Evolutionary conservation across 1,140 invertebrate species (phyloP), one percentile per base, ranked within the genome.

Genomic region (Eumaeus atala): DNA sequence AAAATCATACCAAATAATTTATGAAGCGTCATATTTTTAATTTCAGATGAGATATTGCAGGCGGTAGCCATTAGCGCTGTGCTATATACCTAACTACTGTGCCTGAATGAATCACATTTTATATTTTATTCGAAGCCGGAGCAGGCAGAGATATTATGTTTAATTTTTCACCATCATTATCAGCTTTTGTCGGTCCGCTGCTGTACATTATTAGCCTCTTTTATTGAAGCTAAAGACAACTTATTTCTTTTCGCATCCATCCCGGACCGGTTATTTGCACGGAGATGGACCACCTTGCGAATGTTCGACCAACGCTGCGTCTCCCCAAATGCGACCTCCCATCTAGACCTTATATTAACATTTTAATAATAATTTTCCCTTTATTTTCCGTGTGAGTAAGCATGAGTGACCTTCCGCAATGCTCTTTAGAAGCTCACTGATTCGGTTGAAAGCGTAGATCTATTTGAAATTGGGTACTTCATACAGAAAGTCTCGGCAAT

Each of bases 31-130:
- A 44, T 44, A 44, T 44, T 44, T 44, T 44, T 44, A 44, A 44
- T 44, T 44, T 44, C 14, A 9, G 16, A 44, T 44, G 40, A 44
- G 40, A 44, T 44, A 44, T 44, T 44, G 40, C 40, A 44, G 14
- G 8, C 40, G 12, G n/a, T 7, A 44, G 40, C 40, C 35, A 37
- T 37, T 37, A 37, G 35, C 8, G 35, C 35, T 4, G 11, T n/a
- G 35, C 9, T 37, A 14, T 28, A 28, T 28, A 28, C 21, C 21
- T 28, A 28, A 6, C 6, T 28, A 28, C 21, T 28, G 2, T 28
- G 12, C 14, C 40, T 44, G 16, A 44, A 44, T 9, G 40, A 44
- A 14, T 44, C 40, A 14, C 14, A 14, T 44, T 16, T 14, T 16
- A 44, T 44, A 44, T 44, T 44, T 44, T 44, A 44, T 44, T 44